A percentile compares a stretch with the other conserved stretches of the same genome.
Evolutionary conservation across 1,140 invertebrate species (phyloP).

Genomic region (Aphaenogaster rudis): DNA sequence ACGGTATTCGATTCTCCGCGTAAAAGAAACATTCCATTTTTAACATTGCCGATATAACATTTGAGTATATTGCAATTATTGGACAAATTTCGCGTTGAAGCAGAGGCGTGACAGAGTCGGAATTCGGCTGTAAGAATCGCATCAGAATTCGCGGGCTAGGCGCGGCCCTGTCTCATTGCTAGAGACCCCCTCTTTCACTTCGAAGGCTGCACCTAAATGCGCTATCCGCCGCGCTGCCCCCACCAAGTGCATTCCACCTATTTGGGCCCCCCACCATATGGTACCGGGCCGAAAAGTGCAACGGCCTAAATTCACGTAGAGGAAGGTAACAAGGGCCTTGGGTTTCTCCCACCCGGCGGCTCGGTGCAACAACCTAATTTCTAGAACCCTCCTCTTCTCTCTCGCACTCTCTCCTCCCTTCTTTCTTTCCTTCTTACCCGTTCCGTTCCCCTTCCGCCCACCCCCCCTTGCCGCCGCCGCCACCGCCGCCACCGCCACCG

Average conservation of each 20-base stretch:
- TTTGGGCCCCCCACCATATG: conserved; percentile 78
- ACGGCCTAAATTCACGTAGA: conserved; percentile 86
- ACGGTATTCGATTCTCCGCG: neutral
- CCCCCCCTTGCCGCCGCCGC: conserved; percentile 30
- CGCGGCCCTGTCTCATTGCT: conserved; percentile 84
- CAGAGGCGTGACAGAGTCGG: neutral
- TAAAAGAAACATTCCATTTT: neutral
- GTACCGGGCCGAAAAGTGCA: conserved; percentile 85
- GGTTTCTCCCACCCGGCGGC: conserved; percentile 81
- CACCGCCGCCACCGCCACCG: conserved; percentile 53
- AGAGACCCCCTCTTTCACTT: conserved; percentile 80
- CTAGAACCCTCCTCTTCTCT: conserved; percentile 82
- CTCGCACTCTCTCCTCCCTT: conserved; percentile 50
- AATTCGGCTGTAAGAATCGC: neutral
- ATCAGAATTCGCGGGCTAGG: conserved; percentile 68
- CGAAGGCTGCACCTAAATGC: conserved; percentile 80
- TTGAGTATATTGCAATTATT: neutral
- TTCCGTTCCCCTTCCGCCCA: conserved; percentile 42
- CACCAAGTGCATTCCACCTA: conserved; percentile 78
- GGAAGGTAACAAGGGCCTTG: conserved; percentile 86
- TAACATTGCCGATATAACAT: neutral
- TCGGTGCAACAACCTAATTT: conserved; percentile 88
- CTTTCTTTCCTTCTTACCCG: conserved; percentile 56
- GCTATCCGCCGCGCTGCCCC: conserved; percentile 77
- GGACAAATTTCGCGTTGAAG: neutral